Conservation (phyloP, 2,797 vertebrate genomes). For the Myotis findleyi region DNA sequence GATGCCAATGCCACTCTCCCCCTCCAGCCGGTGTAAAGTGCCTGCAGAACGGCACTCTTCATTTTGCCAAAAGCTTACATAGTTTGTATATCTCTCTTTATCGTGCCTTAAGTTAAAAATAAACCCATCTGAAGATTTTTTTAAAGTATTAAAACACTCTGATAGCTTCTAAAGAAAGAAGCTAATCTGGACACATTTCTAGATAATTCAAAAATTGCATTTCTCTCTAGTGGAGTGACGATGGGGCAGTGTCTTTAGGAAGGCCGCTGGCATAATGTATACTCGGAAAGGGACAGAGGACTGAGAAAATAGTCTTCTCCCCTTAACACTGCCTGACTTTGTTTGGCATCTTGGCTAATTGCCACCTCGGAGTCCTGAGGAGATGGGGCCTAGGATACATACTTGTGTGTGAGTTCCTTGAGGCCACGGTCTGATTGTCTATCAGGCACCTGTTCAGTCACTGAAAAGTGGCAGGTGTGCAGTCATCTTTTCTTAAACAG, state of each 20-base stretch:
- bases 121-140: neutral
- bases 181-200: neutral
- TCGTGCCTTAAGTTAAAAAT: neutral
- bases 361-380: conserved; percentile 18
- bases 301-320: neutral
- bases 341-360: conserved; percentile 48
- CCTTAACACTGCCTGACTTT: conserved; percentile 43
- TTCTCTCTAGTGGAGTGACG: conserved; percentile 9
- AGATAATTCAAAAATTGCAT: neutral
- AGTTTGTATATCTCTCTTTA: neutral
- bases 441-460: neutral
- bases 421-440: neutral
- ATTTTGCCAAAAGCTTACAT: neutral
- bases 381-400: conserved; percentile 30
- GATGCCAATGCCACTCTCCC: too few relatives aligned
- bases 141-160: neutral
- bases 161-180: neutral
- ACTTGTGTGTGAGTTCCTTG: conserved; percentile 5
- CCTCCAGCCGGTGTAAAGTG: neutral
- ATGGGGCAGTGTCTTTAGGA: neutral
- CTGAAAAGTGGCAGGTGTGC: conserved; percentile 39
- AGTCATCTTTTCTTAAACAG: neutral
- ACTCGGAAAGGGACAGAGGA: neutral
- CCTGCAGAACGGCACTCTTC: neutral
- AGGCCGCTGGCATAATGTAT: neutral